Evolutionary conservation across 2,888 invertebrate genomes (phyloP).

Genomic region (Diploptera punctata): DNA sequence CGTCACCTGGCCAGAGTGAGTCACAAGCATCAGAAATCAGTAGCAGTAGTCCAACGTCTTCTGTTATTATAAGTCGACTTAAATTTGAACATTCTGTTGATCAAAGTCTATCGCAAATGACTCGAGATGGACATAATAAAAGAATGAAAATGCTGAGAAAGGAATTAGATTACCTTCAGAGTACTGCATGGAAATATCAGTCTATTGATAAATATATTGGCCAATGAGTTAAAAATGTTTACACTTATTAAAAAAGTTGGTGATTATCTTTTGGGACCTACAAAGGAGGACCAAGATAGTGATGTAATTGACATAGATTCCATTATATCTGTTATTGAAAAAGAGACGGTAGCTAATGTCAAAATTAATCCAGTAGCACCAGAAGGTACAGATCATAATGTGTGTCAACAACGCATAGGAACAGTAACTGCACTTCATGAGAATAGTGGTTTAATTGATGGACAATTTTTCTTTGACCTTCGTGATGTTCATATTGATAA

Average conservation of each 20-base stretch:
- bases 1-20: constrained; percentile 51
- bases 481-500: constrained; percentile 52
- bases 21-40: constrained; percentile 51
- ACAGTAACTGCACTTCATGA: constrained; percentile 63
- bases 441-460: constrained; percentile 65
- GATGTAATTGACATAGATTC: background rate
- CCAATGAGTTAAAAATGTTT: constrained; percentile 51
- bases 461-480: constrained; percentile 61
- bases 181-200: constrained; percentile 83
- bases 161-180: constrained; percentile 77
- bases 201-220: constrained; percentile 71
- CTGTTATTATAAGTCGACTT: constrained; percentile 59
- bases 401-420: constrained; percentile 54
- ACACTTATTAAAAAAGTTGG: background rate
- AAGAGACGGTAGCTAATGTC: background rate
- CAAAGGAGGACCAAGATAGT: background rate
- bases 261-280: background rate
- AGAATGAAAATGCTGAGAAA: constrained; percentile 74
- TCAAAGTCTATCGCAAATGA: constrained; percentile 62
- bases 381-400: no score
- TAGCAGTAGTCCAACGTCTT: constrained; percentile 47
- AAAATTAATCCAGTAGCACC: no score
- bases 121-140: constrained; percentile 72
- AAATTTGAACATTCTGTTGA: constrained; percentile 63
- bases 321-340: background rate